Base-by-base conservation (phyloP, 2,113 vertebrate genomes). In the Chiloscyllium plagiosum region DNA sequence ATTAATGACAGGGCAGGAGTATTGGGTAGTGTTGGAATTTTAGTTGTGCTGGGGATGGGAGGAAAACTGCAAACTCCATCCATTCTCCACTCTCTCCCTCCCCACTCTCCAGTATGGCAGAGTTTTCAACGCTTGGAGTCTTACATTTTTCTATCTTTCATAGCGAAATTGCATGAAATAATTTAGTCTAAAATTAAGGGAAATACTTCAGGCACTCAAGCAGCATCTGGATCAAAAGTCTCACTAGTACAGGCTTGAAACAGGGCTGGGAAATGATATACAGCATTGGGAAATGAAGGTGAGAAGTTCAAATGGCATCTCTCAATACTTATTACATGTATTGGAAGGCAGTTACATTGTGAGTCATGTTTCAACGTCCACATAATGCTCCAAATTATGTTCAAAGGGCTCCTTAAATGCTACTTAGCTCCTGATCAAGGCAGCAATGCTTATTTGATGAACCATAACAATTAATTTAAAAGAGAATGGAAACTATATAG, bases 241-340 rank as follows among this genome's bases (percentile, higher is more conserved):
- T 26, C 8, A 17, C 86, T 33, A 50, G 50, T 26, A 89, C 10
- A 52, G 10, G 52, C 86, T 61, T 89, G 86, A 50, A 37, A 66
- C 1, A 15, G 66, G 4, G 15, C 61, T 66, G 61, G 87, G 89
- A 47, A 37, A 37, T 93, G 33, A 93, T 93, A 66, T 68, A 93
- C 17, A 93, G 61, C 61, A 52, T 95, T 70, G 69, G 69, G 69
- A 95, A 72, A 95, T 72, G 72, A 72, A 95, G 93, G 69, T 70
- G 94, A 95, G 94, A 95, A 50, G 69, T 76, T 95, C 42, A 70
- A 95, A 95, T 29, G 47, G 94, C 68, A 72, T 95, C 69, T 95
- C 68, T 95, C 24, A 52, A 13, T 72, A 50, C 68, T 29, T 50
- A 42, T 95, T 72, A 95, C 93, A 50, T 37, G 65, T 50, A 52